Conservation (phyloP, 2,888 invertebrate species). For the Idaea biselata region DNA sequence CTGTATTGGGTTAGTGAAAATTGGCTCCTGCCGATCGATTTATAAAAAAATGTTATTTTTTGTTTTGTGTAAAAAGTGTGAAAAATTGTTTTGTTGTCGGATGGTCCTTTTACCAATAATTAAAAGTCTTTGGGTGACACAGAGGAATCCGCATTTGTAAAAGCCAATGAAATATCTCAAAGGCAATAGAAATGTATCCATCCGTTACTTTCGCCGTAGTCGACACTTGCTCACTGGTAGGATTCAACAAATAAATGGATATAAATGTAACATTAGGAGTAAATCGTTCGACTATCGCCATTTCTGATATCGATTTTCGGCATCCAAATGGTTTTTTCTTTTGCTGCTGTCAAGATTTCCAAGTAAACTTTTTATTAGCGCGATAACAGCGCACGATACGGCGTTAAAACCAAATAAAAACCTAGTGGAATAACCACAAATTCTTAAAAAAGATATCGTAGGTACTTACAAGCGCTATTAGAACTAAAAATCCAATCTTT, state of each 20-base stretch:
- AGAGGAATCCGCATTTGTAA: constrained; percentile 50
- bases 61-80: too few relatives aligned
- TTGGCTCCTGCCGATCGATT: too few relatives aligned
- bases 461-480: background rate
- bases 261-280: constrained; percentile 49
- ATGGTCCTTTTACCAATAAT: too few relatives aligned
- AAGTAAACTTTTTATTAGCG: too few relatives aligned
- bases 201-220: constrained; percentile 42
- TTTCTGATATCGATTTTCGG: constrained; percentile 9
- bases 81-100: too few relatives aligned
- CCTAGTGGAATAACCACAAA: background rate
- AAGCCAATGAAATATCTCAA: constrained; percentile 58
- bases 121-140: constrained; percentile 28
- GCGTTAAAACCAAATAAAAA: too few relatives aligned
- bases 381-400: too few relatives aligned
- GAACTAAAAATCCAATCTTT: background rate
- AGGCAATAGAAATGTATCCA: constrained; percentile 54
- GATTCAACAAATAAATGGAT: constrained; percentile 54
- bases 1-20: too few relatives aligned
- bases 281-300: constrained; percentile 31
- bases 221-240: constrained; percentile 41
- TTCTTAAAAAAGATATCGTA: background rate
- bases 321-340: too few relatives aligned
- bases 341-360: too few relatives aligned
- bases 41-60: too few relatives aligned